Percentiles rank a stretch among this genome's conserved stretches.
Conservation (phyloP, 2,888 invertebrate species). For the Sesia apiformis region DNA sequence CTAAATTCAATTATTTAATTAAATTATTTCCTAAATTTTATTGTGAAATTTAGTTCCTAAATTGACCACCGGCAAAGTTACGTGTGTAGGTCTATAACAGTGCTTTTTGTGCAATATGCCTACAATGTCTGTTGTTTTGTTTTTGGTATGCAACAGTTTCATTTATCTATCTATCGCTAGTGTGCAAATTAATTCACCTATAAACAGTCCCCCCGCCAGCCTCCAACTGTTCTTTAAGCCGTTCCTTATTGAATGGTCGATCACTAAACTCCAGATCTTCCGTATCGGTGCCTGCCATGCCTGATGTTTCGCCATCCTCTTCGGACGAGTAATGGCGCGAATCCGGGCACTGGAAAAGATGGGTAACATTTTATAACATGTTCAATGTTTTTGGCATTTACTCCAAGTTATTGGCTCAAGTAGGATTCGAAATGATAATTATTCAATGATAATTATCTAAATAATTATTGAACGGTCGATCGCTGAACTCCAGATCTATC, state of each 20-base stretch:
- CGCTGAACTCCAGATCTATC: slow-evolving; percentile 69
- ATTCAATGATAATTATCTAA: too few species aligned
- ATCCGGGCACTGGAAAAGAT: slow-evolving; percentile 24
- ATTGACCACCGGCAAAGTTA: too few species aligned
- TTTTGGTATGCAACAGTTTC: too few species aligned
- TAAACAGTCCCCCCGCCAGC: slow-evolving; percentile 78
- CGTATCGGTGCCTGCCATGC: slow-evolving; percentile 65
- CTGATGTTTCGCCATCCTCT: slow-evolving; percentile 50
- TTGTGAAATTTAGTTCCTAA: too few species aligned
- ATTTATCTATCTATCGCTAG: too few species aligned
- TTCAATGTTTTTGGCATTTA: too few species aligned
- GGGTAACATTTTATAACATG: too few species aligned
- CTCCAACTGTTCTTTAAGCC: slow-evolving; percentile 75
- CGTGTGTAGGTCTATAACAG: too few species aligned
- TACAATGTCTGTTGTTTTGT: too few species aligned
- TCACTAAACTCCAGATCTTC: slow-evolving; percentile 70
- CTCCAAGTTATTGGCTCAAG: not conserved
- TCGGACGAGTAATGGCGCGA: slow-evolving; percentile 61
- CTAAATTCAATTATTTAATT: too few species aligned
- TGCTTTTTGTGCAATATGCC: too few species aligned
- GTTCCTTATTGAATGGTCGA: slow-evolving; percentile 65
- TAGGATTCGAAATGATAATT: not conserved
- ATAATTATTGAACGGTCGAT: slow-evolving; percentile 58
- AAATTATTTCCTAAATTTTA: too few species aligned
- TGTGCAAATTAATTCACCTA: slow-evolving; percentile 35